Conservation (phyloP, 1,140 invertebrate species). For the Teleogryllus occipitalis region DNA sequence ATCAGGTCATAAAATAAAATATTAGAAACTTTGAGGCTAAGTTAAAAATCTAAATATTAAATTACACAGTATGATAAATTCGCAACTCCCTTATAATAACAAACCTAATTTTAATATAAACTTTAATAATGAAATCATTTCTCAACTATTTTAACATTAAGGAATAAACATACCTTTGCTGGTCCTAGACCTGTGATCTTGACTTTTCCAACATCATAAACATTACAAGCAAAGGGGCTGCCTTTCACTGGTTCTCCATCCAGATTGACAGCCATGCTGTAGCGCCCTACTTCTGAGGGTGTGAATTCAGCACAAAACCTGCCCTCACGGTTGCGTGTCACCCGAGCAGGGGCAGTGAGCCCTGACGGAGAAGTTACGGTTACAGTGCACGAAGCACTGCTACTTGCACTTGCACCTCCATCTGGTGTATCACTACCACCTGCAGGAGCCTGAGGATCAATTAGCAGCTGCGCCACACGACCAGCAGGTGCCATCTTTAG, state of each 20-base stretch:
- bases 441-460: slow-evolving; percentile 46
- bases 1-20: too few relatives aligned
- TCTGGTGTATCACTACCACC: slow-evolving; percentile 24
- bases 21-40: too few relatives aligned
- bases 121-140: too few relatives aligned
- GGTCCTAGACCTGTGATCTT: slow-evolving; percentile 64
- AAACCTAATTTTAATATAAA: too few relatives aligned
- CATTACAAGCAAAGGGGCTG: slow-evolving; percentile 88
- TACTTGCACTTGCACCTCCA: slow-evolving; percentile 26
- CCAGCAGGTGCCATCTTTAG: slow-evolving; percentile 54
- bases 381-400: slow-evolving; percentile 43
- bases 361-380: slow-evolving; percentile 71
- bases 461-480: slow-evolving; percentile 46
- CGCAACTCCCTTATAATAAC: too few relatives aligned
- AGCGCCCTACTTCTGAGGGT: slow-evolving; percentile 75
- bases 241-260: slow-evolving; percentile 76
- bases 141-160: not conserved
- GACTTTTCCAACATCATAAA: slow-evolving; percentile 82
- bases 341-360: slow-evolving; percentile 53
- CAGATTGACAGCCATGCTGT: slow-evolving; percentile 70
- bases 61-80: too few relatives aligned
- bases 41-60: too few relatives aligned
- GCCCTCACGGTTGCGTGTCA: slow-evolving; percentile 43
- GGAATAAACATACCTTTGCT: slow-evolving; percentile 36
- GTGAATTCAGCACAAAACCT: slow-evolving; percentile 65